phyloP scores from a whole-genome alignment of 1,140 invertebrate species.

The Drosophila trapezifrons region DNA sequence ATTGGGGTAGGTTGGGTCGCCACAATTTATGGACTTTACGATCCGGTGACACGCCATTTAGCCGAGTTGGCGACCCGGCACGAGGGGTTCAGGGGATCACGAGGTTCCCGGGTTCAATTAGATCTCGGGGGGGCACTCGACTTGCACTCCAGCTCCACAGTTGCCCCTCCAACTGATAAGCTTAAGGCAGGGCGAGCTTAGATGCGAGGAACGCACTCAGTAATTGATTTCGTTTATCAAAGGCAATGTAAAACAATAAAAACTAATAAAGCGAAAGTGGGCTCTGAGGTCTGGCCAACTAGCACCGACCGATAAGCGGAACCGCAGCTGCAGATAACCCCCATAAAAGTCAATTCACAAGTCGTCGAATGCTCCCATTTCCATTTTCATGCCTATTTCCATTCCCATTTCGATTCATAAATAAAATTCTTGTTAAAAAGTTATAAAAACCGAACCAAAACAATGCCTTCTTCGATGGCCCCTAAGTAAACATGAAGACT shows the following conservation, averaged over 20 bases:
- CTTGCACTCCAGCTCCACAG: slow-evolving; percentile 4
- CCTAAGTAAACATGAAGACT: slow-evolving; percentile 50
- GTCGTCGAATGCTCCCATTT: slow-evolving; percentile 29
- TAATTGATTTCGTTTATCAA: slow-evolving; percentile 75
- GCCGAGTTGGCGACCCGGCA: slow-evolving; percentile 15
- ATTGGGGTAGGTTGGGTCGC: slow-evolving; percentile 67
- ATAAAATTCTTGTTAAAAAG: slow-evolving; percentile 58
- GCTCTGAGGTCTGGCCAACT: slow-evolving; percentile 12
- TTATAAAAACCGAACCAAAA: slow-evolving; percentile 58
- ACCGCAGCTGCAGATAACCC: slow-evolving; percentile 14
- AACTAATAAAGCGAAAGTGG: slow-evolving; percentile 45
- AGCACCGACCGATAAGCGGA: slow-evolving; percentile 51
- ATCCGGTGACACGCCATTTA: slow-evolving; percentile 56
- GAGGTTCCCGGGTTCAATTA: slow-evolving; percentile 50
- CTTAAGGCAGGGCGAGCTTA: slow-evolving; percentile 30
- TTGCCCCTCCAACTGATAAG: slow-evolving; percentile 52
- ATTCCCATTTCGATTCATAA: slow-evolving; percentile 45
- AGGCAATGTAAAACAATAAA: slow-evolving; percentile 67
- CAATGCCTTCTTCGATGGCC: slow-evolving; percentile 3
- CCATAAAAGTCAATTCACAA: slow-evolving; percentile 63
- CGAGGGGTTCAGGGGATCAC: slow-evolving; percentile 15
- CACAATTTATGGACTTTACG: slow-evolving; percentile 40
- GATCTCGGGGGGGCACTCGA: slow-evolving; percentile 32
- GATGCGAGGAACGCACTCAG: slow-evolving; percentile 22
- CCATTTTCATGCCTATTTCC: no score